Evolutionary conservation across 2,888 invertebrate genomes (phyloP), one percentile per base, ranked within the genome.

Genomic region (Cephus rjabovi): DNA sequence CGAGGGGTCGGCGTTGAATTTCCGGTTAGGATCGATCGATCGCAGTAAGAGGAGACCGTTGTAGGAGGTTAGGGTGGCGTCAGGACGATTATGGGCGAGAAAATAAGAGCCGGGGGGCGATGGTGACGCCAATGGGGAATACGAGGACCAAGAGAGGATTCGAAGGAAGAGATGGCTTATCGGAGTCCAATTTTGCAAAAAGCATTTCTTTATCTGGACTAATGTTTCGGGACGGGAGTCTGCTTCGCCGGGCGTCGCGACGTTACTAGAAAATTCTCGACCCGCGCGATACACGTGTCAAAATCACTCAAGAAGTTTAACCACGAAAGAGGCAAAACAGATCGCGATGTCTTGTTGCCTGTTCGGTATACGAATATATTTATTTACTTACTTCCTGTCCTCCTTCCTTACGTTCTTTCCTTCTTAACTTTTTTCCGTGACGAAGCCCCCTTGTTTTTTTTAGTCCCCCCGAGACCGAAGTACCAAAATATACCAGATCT

Each of bases 131-230:
- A 69, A n/a, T 37, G 12, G 34, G 34, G 74, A 34, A 23, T 35
- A 34, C 34, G 71, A 31, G 56, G 74, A 73, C 35, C 33, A 30
- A 31, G 56, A 30, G 31, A n/a, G 37, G 70, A 40, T 15, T 23
- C 35, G 23, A 69, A 75, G 40, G 31, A 68, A 69, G 15, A 69
- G 74, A 69, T 35, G 76, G 78, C 76, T 78, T 75, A 78, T 75
- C 78, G 78, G 73, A 78, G 76, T 78, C 75, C 76, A 78, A 78
- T 78, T 78, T 78, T 75, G 73, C 68, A 78, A 78, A 78, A 76
- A 78, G 78, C 76, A 78, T 78, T 78, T 78, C 76, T 78, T 76
- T 78, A 78, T 78, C 78, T 76, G 75, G 34, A 71, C 76, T 78
- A 78, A 78, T 78, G 78, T 78, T 78, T 76, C 73, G 33, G 73